phyloP scores from a whole-genome alignment of 2,113 vertebrate genomes.

The Chitala chitala region DNA sequence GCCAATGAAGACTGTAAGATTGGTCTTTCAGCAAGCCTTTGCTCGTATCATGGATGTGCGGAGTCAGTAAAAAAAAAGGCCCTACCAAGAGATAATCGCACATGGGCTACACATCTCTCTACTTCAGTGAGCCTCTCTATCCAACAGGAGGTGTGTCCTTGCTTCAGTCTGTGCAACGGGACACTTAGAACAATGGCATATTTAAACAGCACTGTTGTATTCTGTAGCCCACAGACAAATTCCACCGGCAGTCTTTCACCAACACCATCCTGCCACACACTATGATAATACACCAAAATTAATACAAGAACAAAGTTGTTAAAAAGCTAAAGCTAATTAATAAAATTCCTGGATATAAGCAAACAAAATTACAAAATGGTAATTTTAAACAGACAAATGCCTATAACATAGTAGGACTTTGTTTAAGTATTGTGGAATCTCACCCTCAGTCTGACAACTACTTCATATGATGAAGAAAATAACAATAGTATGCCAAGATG shows the following conservation, averaged over 20 bases:
- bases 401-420: not conserved
- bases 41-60: conserved; percentile 3
- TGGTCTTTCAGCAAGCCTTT: not conserved
- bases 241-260: too few relatives aligned
- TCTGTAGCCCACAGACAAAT: too few relatives aligned
- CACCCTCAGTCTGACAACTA: not conserved
- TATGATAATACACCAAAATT: too few relatives aligned
- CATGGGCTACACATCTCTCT: not conserved
- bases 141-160: not conserved
- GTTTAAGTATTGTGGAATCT: not conserved
- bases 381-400: not conserved
- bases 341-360: not conserved
- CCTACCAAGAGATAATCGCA: not conserved
- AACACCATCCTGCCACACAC: too few relatives aligned
- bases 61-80: not conserved
- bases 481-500: not conserved
- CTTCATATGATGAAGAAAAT: not conserved
- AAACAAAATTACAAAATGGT: not conserved
- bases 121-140: not conserved
- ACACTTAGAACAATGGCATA: not conserved
- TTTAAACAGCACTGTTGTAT: not conserved
- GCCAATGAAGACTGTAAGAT: too few relatives aligned
- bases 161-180: not conserved
- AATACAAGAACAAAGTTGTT: too few relatives aligned
- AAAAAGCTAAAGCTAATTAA: too few relatives aligned